These are phyloP conservation scores for Hemibates koningsi DNA, from an alignment of 2,113 vertebrate species.

Conservation along the genomic window DNA sequence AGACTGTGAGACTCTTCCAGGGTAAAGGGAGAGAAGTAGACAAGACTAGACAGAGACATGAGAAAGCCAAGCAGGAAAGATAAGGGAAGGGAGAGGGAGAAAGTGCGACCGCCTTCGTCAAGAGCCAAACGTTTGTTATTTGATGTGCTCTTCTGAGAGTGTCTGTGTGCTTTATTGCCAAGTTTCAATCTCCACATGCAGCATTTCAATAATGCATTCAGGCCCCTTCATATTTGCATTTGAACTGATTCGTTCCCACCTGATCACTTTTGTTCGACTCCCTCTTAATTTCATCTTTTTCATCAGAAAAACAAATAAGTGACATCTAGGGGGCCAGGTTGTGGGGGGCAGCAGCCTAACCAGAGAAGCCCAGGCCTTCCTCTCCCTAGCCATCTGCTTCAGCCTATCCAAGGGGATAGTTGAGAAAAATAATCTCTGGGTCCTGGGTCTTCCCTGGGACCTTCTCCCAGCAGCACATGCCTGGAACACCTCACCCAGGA, in stretches of 20 bases:
- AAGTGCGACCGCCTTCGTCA: too few species aligned
- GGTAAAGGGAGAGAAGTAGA: too few species aligned
- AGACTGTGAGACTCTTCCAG: too few species aligned
- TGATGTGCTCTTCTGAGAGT: not conserved
- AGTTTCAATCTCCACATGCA: not conserved
- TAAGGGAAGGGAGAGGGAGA: too few species aligned
- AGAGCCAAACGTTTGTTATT: not conserved
- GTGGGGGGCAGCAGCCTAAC: not conserved
- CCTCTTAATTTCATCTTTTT: conserved; percentile 2
- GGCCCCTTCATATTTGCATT: not conserved
- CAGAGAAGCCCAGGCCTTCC: not conserved
- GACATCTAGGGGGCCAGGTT: not conserved
- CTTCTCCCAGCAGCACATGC: not conserved
- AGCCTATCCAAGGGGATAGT: not conserved
- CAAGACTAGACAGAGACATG: too few species aligned
- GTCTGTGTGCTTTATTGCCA: not conserved
- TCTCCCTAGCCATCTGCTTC: not conserved
- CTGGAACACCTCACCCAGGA: not conserved
- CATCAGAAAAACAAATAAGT: not conserved
- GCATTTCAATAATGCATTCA: not conserved
- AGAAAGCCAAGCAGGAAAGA: too few species aligned
- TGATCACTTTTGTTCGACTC: not conserved
- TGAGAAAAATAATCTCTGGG: not conserved
- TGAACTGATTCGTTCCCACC: not conserved
- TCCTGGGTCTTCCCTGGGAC: not conserved